Evolutionary conservation across 2,888 invertebrate genomes (phyloP), one percentile per base, ranked within the genome.

Genomic region (Ophonus ardosiacus): DNA sequence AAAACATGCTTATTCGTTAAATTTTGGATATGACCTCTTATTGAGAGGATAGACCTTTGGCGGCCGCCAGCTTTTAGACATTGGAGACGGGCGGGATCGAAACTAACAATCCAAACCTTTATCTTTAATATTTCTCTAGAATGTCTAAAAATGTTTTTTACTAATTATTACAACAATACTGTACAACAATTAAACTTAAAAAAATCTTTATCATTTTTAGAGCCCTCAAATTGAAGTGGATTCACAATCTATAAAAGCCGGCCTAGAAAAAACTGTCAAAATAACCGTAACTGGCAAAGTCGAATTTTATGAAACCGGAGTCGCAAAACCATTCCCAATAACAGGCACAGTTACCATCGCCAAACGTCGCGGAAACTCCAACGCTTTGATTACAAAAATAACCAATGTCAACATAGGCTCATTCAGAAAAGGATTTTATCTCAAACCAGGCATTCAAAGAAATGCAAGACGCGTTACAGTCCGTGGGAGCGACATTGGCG

Each of bases 221-320:
- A 91, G 90, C 78, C 91, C 92, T 80, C 93, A 93, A 90, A 90
- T 91, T 86, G 93, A 93, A 90, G 90, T 92, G 86, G 90, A 90
- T 88, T 91, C 89, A 88, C 88, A 88, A 87, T 87, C 90, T 74
- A 89, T 89, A 63, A 89, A 90, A 85, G 89, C 90, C 85, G 90
- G 91, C 68, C 89, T 94, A 88, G 94, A 94, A 88, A 95, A 95
- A 91, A 93, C 92, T 88, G 93, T 94, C 7, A 93, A 93, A 88
- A 93, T 95, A 57, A 93, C 91, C 86, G 93, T 94, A 43, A 92
- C 94, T 57, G 94, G 94, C 89, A 95, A 95, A 92, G 93, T 95
- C 6, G 95, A 95, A 89, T 95, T 94, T 93, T 95, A 94, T 88
- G 94, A 94, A 89, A 93, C 93, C 81, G 93, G 94, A 17, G 93